These are phyloP conservation scores for Phlogophora meticulosa DNA, from an alignment of 2,888 invertebrate genomes.

Conservation along the genomic window DNA sequence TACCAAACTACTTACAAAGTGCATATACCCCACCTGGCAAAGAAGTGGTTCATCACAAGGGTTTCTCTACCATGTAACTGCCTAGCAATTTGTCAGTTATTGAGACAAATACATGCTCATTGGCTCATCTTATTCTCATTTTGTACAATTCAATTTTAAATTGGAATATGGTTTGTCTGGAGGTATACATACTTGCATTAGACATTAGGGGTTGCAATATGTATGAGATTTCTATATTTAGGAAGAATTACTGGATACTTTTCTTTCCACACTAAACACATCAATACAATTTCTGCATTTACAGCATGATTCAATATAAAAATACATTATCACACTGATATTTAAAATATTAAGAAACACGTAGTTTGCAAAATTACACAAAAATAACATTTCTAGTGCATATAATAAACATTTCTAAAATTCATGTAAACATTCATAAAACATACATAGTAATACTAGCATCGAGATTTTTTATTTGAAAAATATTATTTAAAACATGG, in stretches of 20 bases:
- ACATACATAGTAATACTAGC: constrained; percentile 34
- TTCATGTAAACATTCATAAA: constrained; percentile 64
- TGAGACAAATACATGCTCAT: not conserved
- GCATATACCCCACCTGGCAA: not conserved
- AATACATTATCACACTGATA: constrained; percentile 3
- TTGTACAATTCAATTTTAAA: constrained; percentile 9
- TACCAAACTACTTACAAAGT: not conserved
- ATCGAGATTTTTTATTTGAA: constrained; percentile 45
- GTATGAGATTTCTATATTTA: constrained; percentile 17
- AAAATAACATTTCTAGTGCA: constrained; percentile 46
- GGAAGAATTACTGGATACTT: not conserved
- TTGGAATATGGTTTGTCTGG: constrained; percentile 1
- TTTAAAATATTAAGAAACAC: constrained; percentile 26
- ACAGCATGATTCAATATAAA: constrained; percentile 21
- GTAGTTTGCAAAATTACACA: constrained; percentile 35
- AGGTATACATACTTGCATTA: not conserved
- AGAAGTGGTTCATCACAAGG: not conserved
- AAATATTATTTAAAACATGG: constrained; percentile 46
- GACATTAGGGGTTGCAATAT: constrained; percentile 6
- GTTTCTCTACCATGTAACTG: not conserved
- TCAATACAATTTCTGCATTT: not conserved
- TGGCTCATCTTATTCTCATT: not conserved
- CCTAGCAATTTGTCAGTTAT: not conserved
- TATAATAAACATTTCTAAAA: constrained; percentile 67
- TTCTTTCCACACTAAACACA: not conserved